Evolutionary conservation across 2,113 vertebrate species (phyloP).

Genomic region (Corvus moneduloides): DNA sequence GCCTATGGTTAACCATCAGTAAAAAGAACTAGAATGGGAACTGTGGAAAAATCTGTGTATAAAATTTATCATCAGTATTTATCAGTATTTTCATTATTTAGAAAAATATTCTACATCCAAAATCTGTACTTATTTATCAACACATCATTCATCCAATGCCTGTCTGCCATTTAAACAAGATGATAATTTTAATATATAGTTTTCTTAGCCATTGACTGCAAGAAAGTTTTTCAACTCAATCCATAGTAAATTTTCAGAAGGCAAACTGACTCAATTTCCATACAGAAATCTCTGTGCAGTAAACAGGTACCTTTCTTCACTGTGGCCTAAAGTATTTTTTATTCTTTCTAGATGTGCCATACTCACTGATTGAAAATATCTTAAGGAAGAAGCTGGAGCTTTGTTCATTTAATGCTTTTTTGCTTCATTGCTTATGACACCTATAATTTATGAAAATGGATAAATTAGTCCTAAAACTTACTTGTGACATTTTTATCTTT

Average conservation of each 20-base stretch:
- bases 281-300: not conserved
- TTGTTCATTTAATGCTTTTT: not conserved
- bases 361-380: not conserved
- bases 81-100: not conserved
- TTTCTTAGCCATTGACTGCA: not conserved
- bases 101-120: not conserved
- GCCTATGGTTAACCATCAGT: not conserved
- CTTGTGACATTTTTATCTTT: not conserved
- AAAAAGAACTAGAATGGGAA: not conserved
- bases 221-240: not conserved
- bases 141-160: not conserved
- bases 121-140: not conserved
- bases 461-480: not conserved
- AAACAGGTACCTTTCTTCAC: not conserved
- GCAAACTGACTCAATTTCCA: not conserved
- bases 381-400: not conserved
- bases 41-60: not conserved
- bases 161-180: not conserved
- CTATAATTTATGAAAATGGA: not conserved
- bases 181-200: not conserved
- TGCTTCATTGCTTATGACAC: not conserved
- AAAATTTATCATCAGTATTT: not conserved
- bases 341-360: not conserved
- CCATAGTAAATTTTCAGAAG: not conserved
- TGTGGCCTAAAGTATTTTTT: not conserved